phyloP scores from a whole-genome alignment of 2,113 vertebrate genomes.

The Pheucticus melanocephalus region DNA sequence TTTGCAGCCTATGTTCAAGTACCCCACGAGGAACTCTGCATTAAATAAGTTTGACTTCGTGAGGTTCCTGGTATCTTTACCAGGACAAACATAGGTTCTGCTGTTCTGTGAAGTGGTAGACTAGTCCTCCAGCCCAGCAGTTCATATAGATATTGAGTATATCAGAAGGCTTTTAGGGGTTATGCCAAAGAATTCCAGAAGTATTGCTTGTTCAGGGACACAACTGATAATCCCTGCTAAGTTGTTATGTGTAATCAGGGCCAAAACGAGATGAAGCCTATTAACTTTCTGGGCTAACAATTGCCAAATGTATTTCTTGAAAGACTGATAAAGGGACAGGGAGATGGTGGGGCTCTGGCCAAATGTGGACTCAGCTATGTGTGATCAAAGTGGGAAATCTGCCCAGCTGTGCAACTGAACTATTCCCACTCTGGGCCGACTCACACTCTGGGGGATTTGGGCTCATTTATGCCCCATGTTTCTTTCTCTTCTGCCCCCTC shows the following conservation, averaged over 20 bases:
- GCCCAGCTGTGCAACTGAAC: not conserved
- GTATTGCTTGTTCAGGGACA: not conserved
- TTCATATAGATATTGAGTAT: not conserved
- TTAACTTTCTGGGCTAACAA: not conserved
- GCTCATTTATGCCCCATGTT: not conserved
- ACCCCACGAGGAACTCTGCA: not conserved
- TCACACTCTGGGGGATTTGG: rapidly evolving
- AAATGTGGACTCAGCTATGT: not conserved
- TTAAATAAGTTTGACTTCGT: not conserved
- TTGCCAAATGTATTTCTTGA: not conserved
- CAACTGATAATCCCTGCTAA: not conserved
- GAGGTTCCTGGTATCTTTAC: not conserved
- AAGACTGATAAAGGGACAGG: not conserved
- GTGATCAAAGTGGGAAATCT: not conserved
- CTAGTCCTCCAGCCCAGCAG: not conserved
- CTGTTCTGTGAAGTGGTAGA: not conserved
- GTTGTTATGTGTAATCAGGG: not conserved
- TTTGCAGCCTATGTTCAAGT: not conserved
- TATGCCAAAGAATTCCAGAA: not conserved
- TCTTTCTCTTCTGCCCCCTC: not conserved
- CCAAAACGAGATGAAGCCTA: not conserved
- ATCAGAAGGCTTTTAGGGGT: not conserved
- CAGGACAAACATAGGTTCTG: not conserved
- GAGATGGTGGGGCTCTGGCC: not conserved
- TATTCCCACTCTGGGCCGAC: not conserved